Conservation (phyloP, 2,888 invertebrate species). For the Polyploca ridens region DNA sequence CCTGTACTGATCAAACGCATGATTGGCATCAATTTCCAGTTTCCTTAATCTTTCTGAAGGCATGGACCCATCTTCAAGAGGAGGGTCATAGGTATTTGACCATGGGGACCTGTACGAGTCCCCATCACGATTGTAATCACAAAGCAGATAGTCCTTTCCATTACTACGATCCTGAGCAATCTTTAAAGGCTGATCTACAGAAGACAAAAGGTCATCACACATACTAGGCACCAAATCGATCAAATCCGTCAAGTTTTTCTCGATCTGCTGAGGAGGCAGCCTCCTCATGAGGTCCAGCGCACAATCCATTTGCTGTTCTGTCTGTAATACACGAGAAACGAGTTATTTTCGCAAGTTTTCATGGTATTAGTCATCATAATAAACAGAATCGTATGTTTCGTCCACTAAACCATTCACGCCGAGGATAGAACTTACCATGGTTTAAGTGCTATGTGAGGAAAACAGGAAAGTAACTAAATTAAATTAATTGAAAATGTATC, state of each 20-base stretch:
- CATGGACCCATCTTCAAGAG: constrained; percentile 98
- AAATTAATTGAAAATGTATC: constrained; percentile 22
- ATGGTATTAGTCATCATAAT: constrained; percentile 79
- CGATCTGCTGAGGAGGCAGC: constrained; percentile 99
- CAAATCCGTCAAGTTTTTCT: constrained; percentile 98
- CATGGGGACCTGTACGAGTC: constrained; percentile 99
- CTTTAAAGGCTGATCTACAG: constrained; percentile 99
- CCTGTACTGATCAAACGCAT: constrained; percentile 99
- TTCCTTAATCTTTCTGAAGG: constrained; percentile 98
- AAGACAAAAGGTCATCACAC: constrained; percentile 98
- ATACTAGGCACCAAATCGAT: constrained; percentile 98
- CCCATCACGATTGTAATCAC: constrained; percentile 99
- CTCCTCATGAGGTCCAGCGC: constrained; percentile 99
- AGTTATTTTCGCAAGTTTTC: constrained; percentile 50
- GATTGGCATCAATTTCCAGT: constrained; percentile 98
- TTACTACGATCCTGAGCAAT: constrained; percentile 97
- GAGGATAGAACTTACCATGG: constrained; percentile 52
- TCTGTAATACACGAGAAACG: constrained; percentile 82
- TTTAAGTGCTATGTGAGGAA: constrained; percentile 33
- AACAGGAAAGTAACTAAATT: constrained; percentile 29
- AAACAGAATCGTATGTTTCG: constrained; percentile 45
- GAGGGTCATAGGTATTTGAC: constrained; percentile 99
- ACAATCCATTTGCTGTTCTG: constrained; percentile 99
- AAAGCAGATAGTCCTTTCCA: constrained; percentile 98
- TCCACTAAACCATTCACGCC: constrained; percentile 4